These are phyloP conservation scores for Nysson spinosus DNA, from an alignment of 2,888 invertebrate genomes.

Conservation along the genomic window DNA sequence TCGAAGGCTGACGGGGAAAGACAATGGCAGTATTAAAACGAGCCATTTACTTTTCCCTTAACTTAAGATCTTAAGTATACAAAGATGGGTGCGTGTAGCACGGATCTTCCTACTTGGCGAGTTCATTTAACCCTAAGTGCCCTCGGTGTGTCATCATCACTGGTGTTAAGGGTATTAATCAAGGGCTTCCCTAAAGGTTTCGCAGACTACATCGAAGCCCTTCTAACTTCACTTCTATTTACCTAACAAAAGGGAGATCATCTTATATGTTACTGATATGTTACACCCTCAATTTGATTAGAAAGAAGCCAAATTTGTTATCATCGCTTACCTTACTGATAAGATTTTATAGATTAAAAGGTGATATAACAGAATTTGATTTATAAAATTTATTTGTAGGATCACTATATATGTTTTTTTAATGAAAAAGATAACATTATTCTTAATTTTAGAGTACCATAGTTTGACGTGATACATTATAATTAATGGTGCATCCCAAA, in stretches of 20 bases:
- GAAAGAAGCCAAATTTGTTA: no score
- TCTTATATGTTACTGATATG: no score
- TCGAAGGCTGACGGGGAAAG: not conserved
- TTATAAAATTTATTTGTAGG: no score
- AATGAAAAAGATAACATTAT: no score
- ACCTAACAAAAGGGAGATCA: slow-evolving; percentile 8
- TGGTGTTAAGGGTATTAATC: slow-evolving; percentile 40
- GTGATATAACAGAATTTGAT: no score
- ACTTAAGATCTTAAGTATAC: slow-evolving; percentile 19
- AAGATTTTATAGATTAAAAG: no score
- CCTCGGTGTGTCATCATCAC: slow-evolving; percentile 32
- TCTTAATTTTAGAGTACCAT: no score
- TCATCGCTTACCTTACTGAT: no score
- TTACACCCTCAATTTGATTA: no score
- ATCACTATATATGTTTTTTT: no score
- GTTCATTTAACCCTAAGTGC: slow-evolving; percentile 32
- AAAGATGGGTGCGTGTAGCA: slow-evolving; percentile 21
- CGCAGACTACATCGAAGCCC: slow-evolving; percentile 4
- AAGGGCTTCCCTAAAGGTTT: slow-evolving; percentile 15
- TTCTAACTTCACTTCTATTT: slow-evolving; percentile 14
- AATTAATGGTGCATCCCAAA: no score
- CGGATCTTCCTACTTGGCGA: not conserved
- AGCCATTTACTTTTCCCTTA: slow-evolving; percentile 13
- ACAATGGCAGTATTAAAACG: slow-evolving; percentile 14
- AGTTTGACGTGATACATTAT: no score